Evolutionary conservation across 2,888 invertebrate species (phyloP).

Genomic region (Megastigmus dorsalis): DNA sequence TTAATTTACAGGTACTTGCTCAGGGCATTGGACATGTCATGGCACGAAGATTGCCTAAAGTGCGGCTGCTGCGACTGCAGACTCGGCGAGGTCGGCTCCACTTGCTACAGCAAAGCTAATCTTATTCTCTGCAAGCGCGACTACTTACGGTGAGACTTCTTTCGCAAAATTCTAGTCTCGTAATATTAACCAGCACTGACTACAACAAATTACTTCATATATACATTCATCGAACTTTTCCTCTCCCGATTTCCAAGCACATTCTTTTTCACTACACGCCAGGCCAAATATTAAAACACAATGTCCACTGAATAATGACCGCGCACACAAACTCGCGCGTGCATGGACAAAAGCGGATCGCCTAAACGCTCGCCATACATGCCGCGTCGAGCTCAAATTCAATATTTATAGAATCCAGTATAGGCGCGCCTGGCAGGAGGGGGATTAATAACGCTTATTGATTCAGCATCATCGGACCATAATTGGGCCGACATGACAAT

Average conservation of each 20-base stretch:
- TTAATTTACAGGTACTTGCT: slow-evolving; percentile 79
- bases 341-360: too few species aligned
- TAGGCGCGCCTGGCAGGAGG: not conserved
- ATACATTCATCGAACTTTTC: too few species aligned
- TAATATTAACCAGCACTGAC: too few species aligned
- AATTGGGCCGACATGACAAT: slow-evolving; percentile 32
- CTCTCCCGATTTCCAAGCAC: too few species aligned
- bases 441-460: slow-evolving; percentile 38
- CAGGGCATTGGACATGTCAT: slow-evolving; percentile 91
- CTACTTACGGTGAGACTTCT: slow-evolving; percentile 86
- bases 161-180: slow-evolving; percentile 12
- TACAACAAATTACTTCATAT: too few species aligned
- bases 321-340: too few species aligned
- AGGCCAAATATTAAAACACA: too few species aligned
- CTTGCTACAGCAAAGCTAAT: slow-evolving; percentile 92
- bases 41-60: slow-evolving; percentile 96
- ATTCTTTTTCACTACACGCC: too few species aligned
- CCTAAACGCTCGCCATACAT: too few species aligned
- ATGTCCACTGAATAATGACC: too few species aligned
- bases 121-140: slow-evolving; percentile 93
- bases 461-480: slow-evolving; percentile 33
- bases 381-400: too few species aligned
- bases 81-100: slow-evolving; percentile 94
- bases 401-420: slow-evolving; percentile 30
- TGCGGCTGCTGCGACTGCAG: slow-evolving; percentile 95